Conservation (phyloP, 2,888 invertebrate genomes). For the Rhodophaea formosa region DNA sequence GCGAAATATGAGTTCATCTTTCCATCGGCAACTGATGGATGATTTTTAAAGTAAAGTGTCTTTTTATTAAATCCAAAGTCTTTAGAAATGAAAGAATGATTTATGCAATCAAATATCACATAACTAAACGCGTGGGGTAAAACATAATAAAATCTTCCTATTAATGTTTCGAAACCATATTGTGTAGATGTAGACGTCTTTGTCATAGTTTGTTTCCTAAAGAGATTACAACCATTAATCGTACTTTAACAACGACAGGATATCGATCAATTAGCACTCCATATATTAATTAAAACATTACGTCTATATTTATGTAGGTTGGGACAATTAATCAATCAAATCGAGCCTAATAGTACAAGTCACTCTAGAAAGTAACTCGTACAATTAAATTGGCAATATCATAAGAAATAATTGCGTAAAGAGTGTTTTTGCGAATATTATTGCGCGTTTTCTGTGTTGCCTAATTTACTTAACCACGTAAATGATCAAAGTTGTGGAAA, state of each 20-base stretch:
- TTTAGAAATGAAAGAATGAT: too few species aligned
- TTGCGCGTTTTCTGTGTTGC: background rate
- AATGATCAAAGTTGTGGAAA: background rate
- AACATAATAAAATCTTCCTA: background rate
- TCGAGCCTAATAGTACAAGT: background rate
- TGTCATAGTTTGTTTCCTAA: background rate
- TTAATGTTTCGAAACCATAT: background rate
- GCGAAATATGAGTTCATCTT: too few species aligned
- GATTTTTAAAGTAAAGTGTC: too few species aligned
- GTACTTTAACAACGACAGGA: background rate
- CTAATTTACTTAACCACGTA: background rate
- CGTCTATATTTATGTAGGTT: slow-evolving; percentile 1
- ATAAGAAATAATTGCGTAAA: background rate
- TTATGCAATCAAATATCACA: too few species aligned
- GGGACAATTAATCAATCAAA: slow-evolving; percentile 1
- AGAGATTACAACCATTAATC: background rate
- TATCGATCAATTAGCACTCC: background rate
- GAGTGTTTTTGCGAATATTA: background rate
- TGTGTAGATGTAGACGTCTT: background rate
- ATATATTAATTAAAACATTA: background rate
- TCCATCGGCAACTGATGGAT: too few species aligned
- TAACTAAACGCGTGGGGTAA: background rate
- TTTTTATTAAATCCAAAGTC: too few species aligned
- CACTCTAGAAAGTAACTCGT: background rate
- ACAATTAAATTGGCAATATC: slow-evolving; percentile 6